Evolutionary conservation across 2,797 vertebrate species (phyloP), one percentile per base, ranked within the genome.

Genomic region (Eulemur coronatus): DNA sequence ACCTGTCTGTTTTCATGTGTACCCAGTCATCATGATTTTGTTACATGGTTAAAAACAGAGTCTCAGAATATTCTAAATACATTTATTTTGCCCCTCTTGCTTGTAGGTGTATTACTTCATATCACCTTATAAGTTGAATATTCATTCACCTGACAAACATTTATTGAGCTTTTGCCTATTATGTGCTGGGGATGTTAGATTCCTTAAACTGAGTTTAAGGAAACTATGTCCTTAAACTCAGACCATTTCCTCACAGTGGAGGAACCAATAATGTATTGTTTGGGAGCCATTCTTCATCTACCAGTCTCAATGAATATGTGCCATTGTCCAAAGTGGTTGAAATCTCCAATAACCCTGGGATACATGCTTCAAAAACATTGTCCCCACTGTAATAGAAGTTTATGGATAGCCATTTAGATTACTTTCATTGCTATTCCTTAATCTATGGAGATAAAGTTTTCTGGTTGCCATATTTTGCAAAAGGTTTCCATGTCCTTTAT

Each of bases 361-460:
- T 22, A 4, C 89, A n/a, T 72, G 15, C 17, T 69, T 82, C n/a
- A 55, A 89, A 14, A 86, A 69, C 15, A 55, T n/a, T 70, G 48
- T 38, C 48, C 15, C 67, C 22, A 69, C 4, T 52, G 4, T 67
- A 78, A 78, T 11, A 57, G n/a, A 85, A 46, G 28, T 61, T 92
- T 22, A 12, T 61, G 14, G 41, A 67, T 61, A 84, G 35, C 28
- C 50, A 82, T 69, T 69, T 92, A 55, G 33, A 48, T 61, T 81
- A 84, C 52, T 86, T 94, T 88, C 55, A 91, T 86, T 78, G 22
- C 12, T 93, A n/a, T 92, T n/a, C 41, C 55, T 91, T 91, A 33
- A 73, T 59, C 26, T 76, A 63, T 28, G 63, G 13, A 72, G 84
- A 81, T 80, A 67, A 75, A 73, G 24, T 76, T 89, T 92, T 89